A percentile compares a stretch with the other conserved stretches of the same genome.
Evolutionary conservation across 2,797 vertebrate genomes (phyloP).

Genomic region (Oophaga sylvatica): DNA sequence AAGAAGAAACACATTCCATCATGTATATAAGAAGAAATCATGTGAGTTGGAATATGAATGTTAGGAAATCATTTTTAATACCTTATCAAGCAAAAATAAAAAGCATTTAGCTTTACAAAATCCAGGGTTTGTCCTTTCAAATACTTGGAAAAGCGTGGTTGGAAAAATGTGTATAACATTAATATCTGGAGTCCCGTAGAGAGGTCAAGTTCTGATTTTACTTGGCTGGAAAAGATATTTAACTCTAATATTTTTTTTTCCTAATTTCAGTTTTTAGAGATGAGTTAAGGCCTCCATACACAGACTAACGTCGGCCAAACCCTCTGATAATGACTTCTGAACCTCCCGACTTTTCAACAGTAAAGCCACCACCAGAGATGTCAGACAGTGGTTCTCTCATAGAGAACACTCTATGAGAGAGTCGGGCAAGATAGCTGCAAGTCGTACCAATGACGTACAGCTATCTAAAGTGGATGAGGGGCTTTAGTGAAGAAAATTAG

Average conservation of each 20-base stretch:
- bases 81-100: not conserved
- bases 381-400: too few relatives aligned
- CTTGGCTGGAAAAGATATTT: not conserved
- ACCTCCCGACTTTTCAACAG: too few relatives aligned
- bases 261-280: not conserved
- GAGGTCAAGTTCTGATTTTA: conserved; percentile 19
- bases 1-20: not conserved
- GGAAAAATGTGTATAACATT: not conserved
- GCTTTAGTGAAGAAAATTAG: not conserved
- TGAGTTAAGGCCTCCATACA: not conserved
- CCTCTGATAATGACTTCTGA: too few relatives aligned
- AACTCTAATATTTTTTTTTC: not conserved
- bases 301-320: too few relatives aligned
- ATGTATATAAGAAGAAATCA: not conserved
- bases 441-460: too few relatives aligned
- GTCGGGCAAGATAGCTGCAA: too few relatives aligned
- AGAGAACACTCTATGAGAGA: too few relatives aligned
- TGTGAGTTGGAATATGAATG: not conserved
- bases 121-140: conserved; percentile 7
- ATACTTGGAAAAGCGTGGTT: not conserved
- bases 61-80: conserved; percentile 6
- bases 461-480: too few relatives aligned
- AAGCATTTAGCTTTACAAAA: not conserved
- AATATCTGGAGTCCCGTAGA: not conserved
- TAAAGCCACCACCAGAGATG: too few relatives aligned